phyloP scores from a whole-genome alignment of 1,140 invertebrate genomes.

The Agraylea sexmaculata region DNA sequence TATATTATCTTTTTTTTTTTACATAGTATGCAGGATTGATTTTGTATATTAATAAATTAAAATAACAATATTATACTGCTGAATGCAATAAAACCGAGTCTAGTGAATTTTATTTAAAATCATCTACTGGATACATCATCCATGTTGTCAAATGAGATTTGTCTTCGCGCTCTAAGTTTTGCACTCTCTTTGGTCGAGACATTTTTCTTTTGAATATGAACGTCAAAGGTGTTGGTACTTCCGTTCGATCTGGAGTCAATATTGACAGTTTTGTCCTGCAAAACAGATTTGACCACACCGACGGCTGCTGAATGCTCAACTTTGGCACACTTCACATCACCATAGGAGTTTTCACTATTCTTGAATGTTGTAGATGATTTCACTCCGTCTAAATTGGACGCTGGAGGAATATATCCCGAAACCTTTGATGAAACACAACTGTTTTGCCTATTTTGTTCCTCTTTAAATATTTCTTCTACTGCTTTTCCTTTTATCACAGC shows the following conservation, averaged over 20 bases:
- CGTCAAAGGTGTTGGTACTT: constrained; percentile 27
- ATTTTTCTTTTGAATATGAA: constrained; percentile 23
- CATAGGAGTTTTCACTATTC: constrained; percentile 34
- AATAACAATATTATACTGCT: too few species aligned
- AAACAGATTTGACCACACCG: constrained; percentile 30
- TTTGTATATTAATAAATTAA: too few species aligned
- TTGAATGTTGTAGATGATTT: constrained; percentile 23
- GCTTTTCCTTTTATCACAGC: constrained; percentile 47
- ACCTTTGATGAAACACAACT: constrained; percentile 26
- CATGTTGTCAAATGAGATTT: constrained; percentile 38
- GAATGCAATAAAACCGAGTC: too few species aligned
- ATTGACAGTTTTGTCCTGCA: constrained; percentile 39
- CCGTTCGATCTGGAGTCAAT: constrained; percentile 33
- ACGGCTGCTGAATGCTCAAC: constrained; percentile 27
- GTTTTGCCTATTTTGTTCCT: constrained; percentile 31
- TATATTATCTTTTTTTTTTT: too few species aligned
- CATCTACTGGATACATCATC: constrained; percentile 34
- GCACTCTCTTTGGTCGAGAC: constrained; percentile 32
- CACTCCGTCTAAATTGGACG: constrained; percentile 26
- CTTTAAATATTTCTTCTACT: constrained; percentile 42
- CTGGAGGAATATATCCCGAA: constrained; percentile 34
- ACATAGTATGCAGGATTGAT: too few species aligned
- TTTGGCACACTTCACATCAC: constrained; percentile 20
- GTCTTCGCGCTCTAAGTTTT: constrained; percentile 33
- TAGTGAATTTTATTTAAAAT: too few species aligned